Evolutionary conservation across 2,113 vertebrate genomes (phyloP).

Genomic region (Ophthalmolycus amberensis): DNA sequence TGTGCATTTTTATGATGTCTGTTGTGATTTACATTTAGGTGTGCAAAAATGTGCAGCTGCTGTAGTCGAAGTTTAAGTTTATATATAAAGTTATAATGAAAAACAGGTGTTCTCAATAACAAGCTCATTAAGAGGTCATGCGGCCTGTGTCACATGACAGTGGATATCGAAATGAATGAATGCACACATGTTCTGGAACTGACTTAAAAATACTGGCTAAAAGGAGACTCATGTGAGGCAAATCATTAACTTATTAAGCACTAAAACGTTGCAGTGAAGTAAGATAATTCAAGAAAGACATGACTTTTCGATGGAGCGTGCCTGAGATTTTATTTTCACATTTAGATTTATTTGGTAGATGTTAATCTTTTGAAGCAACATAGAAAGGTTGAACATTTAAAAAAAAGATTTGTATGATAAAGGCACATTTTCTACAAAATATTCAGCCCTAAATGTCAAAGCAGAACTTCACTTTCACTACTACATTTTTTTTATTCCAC

Average conservation of each 20-base stretch:
- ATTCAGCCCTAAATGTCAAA: conserved; percentile 24
- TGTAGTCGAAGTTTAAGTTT: too few relatives aligned
- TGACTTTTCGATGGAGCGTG: background rate
- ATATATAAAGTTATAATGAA: background rate
- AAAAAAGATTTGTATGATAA: background rate
- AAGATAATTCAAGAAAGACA: too few relatives aligned
- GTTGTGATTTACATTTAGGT: background rate
- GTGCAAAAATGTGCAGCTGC: background rate
- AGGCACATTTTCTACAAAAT: background rate
- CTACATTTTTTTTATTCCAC: conserved; percentile 46
- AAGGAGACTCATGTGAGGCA: too few relatives aligned
- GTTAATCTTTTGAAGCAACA: background rate
- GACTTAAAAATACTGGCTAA: too few relatives aligned
- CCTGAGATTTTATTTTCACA: background rate
- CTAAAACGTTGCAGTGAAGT: too few relatives aligned
- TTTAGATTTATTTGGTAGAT: background rate
- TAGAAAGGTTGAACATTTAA: background rate
- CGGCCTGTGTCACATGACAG: background rate
- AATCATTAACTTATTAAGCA: too few relatives aligned
- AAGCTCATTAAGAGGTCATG: background rate
- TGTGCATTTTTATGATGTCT: too few relatives aligned
- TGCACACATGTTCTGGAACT: too few relatives aligned
- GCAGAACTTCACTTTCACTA: conserved; percentile 55
- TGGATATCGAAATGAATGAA: too few relatives aligned
- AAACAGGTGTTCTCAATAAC: background rate